Evolutionary conservation across 2,888 invertebrate genomes (phyloP).

Genomic region (Petrophora chlorosata): DNA sequence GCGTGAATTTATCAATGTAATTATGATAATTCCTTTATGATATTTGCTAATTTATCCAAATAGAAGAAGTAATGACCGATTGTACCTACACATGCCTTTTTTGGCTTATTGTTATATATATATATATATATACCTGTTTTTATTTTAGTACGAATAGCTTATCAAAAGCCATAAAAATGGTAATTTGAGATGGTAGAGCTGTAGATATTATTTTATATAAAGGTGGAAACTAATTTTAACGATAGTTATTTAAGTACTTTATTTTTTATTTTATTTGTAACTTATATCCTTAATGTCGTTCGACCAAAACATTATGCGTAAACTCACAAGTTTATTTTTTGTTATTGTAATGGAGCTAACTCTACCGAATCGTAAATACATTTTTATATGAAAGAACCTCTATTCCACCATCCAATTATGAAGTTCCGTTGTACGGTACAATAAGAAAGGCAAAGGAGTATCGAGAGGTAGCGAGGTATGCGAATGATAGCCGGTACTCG

Average conservation of each 20-base stretch:
- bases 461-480: background rate
- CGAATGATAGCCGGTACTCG: background rate
- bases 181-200: background rate
- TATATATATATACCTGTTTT: background rate
- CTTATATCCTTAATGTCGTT: too few species aligned
- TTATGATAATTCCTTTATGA: conserved; percentile 31
- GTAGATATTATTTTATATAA: background rate
- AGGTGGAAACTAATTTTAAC: background rate
- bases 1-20: conserved; percentile 31
- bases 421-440: background rate
- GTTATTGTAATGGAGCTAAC: too few species aligned
- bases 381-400: too few species aligned
- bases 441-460: too few species aligned
- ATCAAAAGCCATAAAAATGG: conserved; percentile 3
- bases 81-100: too few species aligned
- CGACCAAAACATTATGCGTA: too few species aligned
- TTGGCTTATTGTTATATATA: background rate
- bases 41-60: conserved; percentile 28
- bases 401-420: background rate
- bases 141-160: background rate
- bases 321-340: too few species aligned
- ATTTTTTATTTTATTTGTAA: too few species aligned
- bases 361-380: too few species aligned
- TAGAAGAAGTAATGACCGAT: conserved; percentile 13
- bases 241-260: too few species aligned